A percentile compares a stretch with the other conserved stretches of the same genome.
phyloP scores from a whole-genome alignment of 2,113 vertebrate genomes.

The Paramisgurnus dabryanus region DNA sequence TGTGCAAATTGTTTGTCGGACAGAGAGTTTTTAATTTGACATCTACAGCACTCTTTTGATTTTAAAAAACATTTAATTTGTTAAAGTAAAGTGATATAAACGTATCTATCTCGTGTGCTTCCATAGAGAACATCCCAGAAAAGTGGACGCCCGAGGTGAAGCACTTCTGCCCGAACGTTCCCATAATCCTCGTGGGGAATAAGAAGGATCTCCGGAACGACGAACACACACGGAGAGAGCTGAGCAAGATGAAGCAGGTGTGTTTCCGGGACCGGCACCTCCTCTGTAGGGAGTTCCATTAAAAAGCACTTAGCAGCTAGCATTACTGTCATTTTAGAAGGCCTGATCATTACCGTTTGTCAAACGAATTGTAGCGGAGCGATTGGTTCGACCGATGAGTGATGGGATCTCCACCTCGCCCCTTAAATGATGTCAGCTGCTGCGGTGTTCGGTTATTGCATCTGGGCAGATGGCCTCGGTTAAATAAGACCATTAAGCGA shows the following conservation, averaged over 20 bases:
- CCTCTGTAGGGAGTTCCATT: conserved; percentile 27
- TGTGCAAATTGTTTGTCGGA: too few species aligned
- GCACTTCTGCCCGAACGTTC: conserved; percentile 97
- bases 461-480: background rate
- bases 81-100: background rate
- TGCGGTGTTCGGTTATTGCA: background rate
- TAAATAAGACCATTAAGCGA: background rate
- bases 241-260: conserved; percentile 99
- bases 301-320: conserved; percentile 39
- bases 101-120: conserved; percentile 42
- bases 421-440: conserved; percentile 4
- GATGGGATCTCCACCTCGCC: background rate
- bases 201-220: conserved; percentile 97
- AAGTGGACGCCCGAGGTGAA: conserved; percentile 99
- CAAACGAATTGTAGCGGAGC: conserved; percentile 11
- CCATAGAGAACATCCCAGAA: conserved; percentile 94
- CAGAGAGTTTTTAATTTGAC: too few species aligned
- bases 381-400: conserved; percentile 23
- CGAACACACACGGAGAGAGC: conserved; percentile 89
- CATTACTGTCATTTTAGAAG: conserved; percentile 35
- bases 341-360: conserved; percentile 31
- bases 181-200: conserved; percentile 97
- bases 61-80: background rate
- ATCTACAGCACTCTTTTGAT: background rate
- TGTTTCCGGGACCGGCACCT: background rate